Base-by-base conservation (phyloP, 2,797 vertebrate genomes). In the Tenualosa ilisha region DNA sequence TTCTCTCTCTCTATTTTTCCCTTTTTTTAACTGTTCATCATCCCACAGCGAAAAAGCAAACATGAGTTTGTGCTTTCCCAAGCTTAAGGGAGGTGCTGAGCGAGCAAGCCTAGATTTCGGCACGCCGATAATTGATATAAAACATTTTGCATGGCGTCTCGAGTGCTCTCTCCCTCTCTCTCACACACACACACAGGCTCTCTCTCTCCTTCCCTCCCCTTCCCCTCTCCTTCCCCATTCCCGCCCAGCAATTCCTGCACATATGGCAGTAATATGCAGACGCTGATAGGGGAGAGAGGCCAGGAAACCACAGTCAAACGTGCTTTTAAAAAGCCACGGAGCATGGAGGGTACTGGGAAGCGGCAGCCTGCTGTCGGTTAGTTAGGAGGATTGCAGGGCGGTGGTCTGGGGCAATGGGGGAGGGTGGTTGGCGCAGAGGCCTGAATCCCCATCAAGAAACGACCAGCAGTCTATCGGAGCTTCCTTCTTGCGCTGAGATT, bases 71-170 rank as follows among this genome's bases (percentile, higher is more conserved):
- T 53, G 31, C 83, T 92, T 92, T 93, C 87, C 90, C 90, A 91
- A 84, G 83, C 13, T 87, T 88, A 17, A 72, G 89, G 89, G 89
- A 88, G 89, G 92, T 91, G 83, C 89, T 89, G 85, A 54, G 86
- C 68, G 82, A 87, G 85, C 86, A 37, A 82, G 68, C 84, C 89
- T 91, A 89, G 85, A 91, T 90, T 90, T 85, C 86, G 85, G 84
- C 87, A 82, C 40, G 15, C 20, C 84, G 89, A 91, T 93, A 93
- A 94, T 91, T 92, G 86, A 94, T 92, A 86, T 88, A 88, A 91
- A 92, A 89, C 91, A 91, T 93, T 93, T 93, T 93, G 90, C 86
- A 85, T 56, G 81, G 85, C 22, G 26, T 88, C 87, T 84, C 65
- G 37, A 50, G 63, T 86, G 82, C 81, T 56, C 13, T 72, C 68